These are phyloP conservation scores for Ptilorrhoa leucosticta DNA, from an alignment of 2,113 vertebrate genomes.

Conservation along the genomic window DNA sequence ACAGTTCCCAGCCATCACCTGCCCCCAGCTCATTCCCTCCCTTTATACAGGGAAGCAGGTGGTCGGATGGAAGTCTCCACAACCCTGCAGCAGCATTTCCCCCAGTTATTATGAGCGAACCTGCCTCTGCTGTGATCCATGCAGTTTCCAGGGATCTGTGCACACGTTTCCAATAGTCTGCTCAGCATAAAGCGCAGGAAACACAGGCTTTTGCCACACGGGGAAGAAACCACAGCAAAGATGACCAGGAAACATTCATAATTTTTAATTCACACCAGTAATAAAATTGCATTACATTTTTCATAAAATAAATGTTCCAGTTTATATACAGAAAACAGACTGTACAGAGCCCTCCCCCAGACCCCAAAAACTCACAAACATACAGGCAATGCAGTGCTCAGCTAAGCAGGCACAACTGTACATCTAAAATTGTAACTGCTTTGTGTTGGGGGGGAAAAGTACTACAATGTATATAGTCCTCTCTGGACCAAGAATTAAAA, in stretches of 20 bases:
- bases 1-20: neutral
- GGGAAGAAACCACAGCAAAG: constrained; percentile 49
- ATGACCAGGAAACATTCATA: constrained; percentile 82
- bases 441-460: constrained; percentile 83
- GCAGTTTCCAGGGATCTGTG: neutral
- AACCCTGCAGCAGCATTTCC: neutral
- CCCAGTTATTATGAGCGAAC: neutral
- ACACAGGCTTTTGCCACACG: neutral
- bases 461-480: constrained; percentile 87
- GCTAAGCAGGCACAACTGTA: constrained; percentile 94
- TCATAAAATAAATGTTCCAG: constrained; percentile 99
- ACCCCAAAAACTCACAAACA: constrained; percentile 90
- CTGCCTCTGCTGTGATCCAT: neutral
- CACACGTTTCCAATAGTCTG: neutral
- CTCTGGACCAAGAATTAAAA: constrained; percentile 86
- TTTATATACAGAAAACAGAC: constrained; percentile 99
- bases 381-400: constrained; percentile 94
- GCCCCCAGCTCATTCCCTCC: neutral
- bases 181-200: neutral
- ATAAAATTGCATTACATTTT: constrained; percentile 99
- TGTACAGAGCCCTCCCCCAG: constrained; percentile 95
- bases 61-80: neutral
- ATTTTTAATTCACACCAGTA: constrained; percentile 99
- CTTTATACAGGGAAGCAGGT: fast-evolving
- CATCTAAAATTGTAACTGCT: constrained; percentile 92